A percentile compares a stretch with the other conserved stretches of the same genome.
Evolutionary conservation across 2,797 vertebrate species (phyloP).

Genomic region (Zenarchopterus dispar): DNA sequence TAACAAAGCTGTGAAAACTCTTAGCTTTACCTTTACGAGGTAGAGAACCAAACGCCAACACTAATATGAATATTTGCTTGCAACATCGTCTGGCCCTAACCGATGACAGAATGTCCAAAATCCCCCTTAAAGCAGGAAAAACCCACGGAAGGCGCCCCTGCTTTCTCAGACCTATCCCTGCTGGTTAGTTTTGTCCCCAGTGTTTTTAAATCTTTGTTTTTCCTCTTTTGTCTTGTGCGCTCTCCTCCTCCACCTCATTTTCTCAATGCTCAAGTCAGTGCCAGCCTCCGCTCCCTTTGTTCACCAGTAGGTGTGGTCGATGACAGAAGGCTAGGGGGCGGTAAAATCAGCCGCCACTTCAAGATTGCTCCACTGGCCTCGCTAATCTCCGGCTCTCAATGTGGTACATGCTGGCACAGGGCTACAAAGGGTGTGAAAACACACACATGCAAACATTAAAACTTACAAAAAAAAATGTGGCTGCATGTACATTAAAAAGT

Average conservation of each 20-base stretch:
- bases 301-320: constrained; percentile 66
- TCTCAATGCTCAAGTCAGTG: constrained; percentile 47
- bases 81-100: constrained; percentile 49
- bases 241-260: constrained; percentile 31
- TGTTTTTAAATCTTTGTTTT: neutral
- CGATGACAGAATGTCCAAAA: constrained; percentile 26
- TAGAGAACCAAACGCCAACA: constrained; percentile 20
- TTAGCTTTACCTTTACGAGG: constrained; percentile 25
- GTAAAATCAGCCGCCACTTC: constrained; percentile 47
- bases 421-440: constrained; percentile 28
- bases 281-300: constrained; percentile 71
- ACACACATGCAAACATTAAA: constrained; percentile 24
- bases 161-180: constrained; percentile 33
- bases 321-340: constrained; percentile 63
- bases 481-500: constrained; percentile 18
- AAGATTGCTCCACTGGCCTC: constrained; percentile 38
- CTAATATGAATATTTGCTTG: constrained; percentile 32
- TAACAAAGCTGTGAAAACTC: constrained; percentile 22
- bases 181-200: constrained; percentile 35
- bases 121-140: constrained; percentile 38
- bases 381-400: constrained; percentile 57
- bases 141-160: constrained; percentile 33
- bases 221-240: constrained; percentile 38
- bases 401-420: constrained; percentile 68
- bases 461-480: constrained; percentile 19